Evolutionary conservation across 2,888 invertebrate species (phyloP).

Genomic region (Caenorhabditis auriculariae): DNA sequence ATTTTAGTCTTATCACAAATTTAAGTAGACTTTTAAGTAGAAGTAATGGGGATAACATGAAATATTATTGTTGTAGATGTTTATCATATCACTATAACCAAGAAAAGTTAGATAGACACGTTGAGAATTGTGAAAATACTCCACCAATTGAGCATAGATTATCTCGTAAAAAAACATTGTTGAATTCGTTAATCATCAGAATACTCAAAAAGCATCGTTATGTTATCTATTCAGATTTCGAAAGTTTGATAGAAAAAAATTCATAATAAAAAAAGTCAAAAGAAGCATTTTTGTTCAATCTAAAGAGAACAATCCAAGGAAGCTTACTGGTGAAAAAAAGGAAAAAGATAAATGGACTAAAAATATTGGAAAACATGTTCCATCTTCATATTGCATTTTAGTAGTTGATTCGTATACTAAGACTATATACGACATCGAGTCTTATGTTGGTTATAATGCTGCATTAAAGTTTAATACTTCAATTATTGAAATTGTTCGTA

Average conservation of each 20-base stretch:
- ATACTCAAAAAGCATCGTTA: conserved; percentile 38
- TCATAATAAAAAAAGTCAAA: too few species aligned
- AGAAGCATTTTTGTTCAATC: too few species aligned
- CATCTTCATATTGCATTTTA: conserved; percentile 26
- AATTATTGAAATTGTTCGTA: conserved; percentile 11
- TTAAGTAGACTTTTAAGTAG: conserved; percentile 18
- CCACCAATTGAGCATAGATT: conserved; percentile 21
- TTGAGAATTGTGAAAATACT: conserved; percentile 30
- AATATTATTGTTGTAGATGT: conserved; percentile 21
- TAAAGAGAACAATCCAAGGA: too few species aligned
- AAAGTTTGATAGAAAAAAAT: conserved; percentile 21
- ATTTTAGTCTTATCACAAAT: conserved; percentile 27
- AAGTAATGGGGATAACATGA: conserved; percentile 20
- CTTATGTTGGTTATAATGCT: conserved; percentile 12
- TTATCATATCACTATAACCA: too few species aligned
- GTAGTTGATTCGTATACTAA: conserved; percentile 27
- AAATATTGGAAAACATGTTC: conserved; percentile 27
- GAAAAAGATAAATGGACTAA: conserved; percentile 22
- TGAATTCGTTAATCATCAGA: conserved; percentile 22
- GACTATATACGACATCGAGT: conserved; percentile 3
- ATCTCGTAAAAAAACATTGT: conserved; percentile 15
- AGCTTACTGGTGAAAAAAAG: conserved; percentile 8
- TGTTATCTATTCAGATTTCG: conserved; percentile 34
- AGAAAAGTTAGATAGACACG: conserved; percentile 18
- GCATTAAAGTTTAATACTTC: conserved; percentile 16